Conservation (phyloP, 1,140 invertebrate genomes). For the Cydia amplana region DNA sequence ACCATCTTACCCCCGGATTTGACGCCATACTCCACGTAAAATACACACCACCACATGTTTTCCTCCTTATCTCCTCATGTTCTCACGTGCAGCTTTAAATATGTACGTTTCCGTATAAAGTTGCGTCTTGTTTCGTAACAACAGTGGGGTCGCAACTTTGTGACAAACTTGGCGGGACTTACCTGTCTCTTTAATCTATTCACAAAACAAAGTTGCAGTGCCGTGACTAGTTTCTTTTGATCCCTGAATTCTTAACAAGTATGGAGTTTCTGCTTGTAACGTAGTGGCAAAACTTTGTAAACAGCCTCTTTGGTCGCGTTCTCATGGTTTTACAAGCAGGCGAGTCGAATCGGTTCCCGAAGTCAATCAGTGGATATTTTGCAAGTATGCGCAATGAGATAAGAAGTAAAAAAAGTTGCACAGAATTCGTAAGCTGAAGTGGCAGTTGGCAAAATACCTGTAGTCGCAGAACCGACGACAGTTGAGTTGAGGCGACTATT, state of each 20-base stretch:
- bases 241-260: background rate
- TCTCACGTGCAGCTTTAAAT: background rate
- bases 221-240: background rate
- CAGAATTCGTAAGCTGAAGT: too few relatives aligned
- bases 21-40: background rate
- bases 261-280: background rate
- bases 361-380: too few relatives aligned
- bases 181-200: background rate
- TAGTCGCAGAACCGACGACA: too few relatives aligned
- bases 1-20: too few relatives aligned
- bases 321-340: too few relatives aligned
- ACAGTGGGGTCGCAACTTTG: background rate
- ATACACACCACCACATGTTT: background rate
- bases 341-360: too few relatives aligned
- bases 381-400: too few relatives aligned
- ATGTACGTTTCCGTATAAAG: conserved; percentile 3
- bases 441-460: too few relatives aligned
- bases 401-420: too few relatives aligned
- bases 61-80: background rate
- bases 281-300: too few relatives aligned
- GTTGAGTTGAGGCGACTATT: too few relatives aligned
- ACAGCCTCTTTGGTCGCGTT: too few relatives aligned
- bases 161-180: background rate
- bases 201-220: background rate
- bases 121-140: background rate